Conservation (phyloP, 2,113 vertebrate species). For the Dendropsophus ebraccatus region DNA sequence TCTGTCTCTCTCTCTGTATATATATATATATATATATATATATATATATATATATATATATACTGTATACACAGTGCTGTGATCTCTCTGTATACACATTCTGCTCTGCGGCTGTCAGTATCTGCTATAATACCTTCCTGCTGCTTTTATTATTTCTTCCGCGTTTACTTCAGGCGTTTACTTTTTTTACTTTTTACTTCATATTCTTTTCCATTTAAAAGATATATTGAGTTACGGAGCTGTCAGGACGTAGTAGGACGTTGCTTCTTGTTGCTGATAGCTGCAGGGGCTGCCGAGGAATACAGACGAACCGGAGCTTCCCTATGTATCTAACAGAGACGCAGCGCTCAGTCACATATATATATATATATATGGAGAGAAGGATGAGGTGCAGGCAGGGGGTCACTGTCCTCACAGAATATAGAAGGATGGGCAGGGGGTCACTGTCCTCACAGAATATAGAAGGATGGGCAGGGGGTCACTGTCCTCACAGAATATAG, state of each 20-base stretch:
- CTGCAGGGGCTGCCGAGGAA: neutral
- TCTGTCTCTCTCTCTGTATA: too few relatives aligned
- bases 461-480: too few relatives aligned
- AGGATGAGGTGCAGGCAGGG: too few relatives aligned
- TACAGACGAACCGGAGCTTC: neutral
- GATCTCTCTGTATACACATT: too few relatives aligned
- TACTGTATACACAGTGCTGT: neutral
- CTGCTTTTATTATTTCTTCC: neutral
- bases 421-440: too few relatives aligned
- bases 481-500: too few relatives aligned
- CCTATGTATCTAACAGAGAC: neutral
- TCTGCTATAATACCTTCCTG: neutral
- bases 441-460: too few relatives aligned
- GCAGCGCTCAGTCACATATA: too few relatives aligned
- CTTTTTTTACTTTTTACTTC: constrained; percentile 24
- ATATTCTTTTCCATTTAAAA: constrained; percentile 27
- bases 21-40: too few relatives aligned
- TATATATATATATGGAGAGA: neutral
- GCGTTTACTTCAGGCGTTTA: constrained; percentile 10
- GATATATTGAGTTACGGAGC: constrained; percentile 35
- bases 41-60: too few relatives aligned
- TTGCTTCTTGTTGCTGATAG: constrained; percentile 15
- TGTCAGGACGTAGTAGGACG: neutral
- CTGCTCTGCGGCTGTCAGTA: neutral
- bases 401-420: too few relatives aligned